These are phyloP conservation scores for Caradrina kadenii DNA, from an alignment of 2,888 invertebrate genomes.

Conservation along the genomic window DNA sequence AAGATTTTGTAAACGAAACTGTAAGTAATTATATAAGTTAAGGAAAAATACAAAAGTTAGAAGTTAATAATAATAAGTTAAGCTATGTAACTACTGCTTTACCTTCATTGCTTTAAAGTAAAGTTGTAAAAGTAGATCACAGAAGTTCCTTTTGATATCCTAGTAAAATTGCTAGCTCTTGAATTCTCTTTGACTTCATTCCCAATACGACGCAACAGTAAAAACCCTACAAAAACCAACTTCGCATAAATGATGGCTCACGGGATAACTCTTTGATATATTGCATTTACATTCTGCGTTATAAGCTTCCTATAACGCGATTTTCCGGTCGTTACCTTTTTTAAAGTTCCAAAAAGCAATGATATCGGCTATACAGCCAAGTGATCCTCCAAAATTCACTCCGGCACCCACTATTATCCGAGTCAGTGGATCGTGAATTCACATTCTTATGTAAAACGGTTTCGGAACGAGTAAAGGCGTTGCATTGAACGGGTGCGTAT, in stretches of 20 bases:
- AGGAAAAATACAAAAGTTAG: not conserved
- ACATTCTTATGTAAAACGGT: conserved; percentile 86
- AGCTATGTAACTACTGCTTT: not conserved
- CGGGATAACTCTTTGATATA: conserved; percentile 53
- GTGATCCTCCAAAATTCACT: conserved; percentile 77
- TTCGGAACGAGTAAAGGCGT: conserved; percentile 66
- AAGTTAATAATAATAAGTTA: too few relatives aligned
- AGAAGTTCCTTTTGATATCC: not conserved
- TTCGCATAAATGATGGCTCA: conserved; percentile 38
- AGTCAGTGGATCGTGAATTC: conserved; percentile 83
- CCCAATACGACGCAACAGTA: conserved; percentile 19
- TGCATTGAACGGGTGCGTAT: conserved; percentile 77
- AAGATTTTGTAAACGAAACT: not conserved
- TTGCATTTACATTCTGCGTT: conserved; percentile 52
- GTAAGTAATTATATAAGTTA: not conserved
- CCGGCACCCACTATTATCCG: conserved; percentile 83
- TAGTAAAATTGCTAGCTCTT: conserved; percentile 8
- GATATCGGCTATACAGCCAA: conserved; percentile 62
- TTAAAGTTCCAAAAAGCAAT: conserved; percentile 70
- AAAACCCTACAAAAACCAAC: conserved; percentile 44
- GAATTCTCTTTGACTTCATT: conserved; percentile 12
- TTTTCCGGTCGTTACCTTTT: conserved; percentile 78
- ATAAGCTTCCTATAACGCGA: conserved; percentile 68
- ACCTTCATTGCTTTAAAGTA: not conserved
- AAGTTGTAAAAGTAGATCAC: not conserved